A percentile compares a stretch with the other conserved stretches of the same genome.
These are phyloP conservation scores for Palythoa heliodiscus DNA, from an alignment of 92 coral and sea anemone genomes.

Conservation along the genomic window DNA sequence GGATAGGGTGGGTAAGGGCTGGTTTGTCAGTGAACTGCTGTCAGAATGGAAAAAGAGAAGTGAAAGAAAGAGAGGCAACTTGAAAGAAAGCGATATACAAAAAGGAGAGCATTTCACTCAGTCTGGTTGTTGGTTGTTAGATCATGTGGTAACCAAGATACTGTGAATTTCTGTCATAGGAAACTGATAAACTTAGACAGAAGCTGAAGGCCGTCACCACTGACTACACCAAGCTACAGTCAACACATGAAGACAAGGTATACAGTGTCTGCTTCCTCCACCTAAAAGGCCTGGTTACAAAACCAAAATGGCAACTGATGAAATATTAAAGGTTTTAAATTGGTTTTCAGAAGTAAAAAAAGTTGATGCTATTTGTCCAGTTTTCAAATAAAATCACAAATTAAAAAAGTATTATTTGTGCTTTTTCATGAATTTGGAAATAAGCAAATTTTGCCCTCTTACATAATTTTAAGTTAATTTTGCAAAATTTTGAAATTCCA, in stretches of 20 bases:
- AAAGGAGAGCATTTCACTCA: not conserved
- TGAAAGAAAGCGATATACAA: not conserved
- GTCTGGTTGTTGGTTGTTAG: not conserved
- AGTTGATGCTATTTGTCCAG: too few relatives aligned
- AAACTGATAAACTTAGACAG: slow-evolving; percentile 84
- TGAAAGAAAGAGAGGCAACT: not conserved
- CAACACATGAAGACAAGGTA: slow-evolving; percentile 81
- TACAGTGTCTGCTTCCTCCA: too few relatives aligned
- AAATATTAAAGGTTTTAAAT: too few relatives aligned
- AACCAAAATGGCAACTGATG: too few relatives aligned
- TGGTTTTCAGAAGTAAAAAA: too few relatives aligned
- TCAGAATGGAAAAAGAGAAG: not conserved
- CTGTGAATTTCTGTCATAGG: slow-evolving; percentile 46
- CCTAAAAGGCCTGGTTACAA: too few relatives aligned
- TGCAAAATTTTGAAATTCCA: too few relatives aligned
- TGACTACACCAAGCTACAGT: slow-evolving; percentile 70
- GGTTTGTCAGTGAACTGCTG: not conserved
- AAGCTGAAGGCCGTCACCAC: slow-evolving; percentile 63
- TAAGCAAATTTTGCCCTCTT: too few relatives aligned
- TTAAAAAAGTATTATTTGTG: too few relatives aligned
- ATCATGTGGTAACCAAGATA: not conserved
- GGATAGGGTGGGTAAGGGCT: not conserved
- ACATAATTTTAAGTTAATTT: too few relatives aligned
- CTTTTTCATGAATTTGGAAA: too few relatives aligned
- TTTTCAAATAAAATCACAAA: too few relatives aligned